Evolutionary conservation across 1,140 invertebrate genomes (phyloP), one percentile per base, ranked within the genome.

Genomic region (Drosophila kurseongensis): DNA sequence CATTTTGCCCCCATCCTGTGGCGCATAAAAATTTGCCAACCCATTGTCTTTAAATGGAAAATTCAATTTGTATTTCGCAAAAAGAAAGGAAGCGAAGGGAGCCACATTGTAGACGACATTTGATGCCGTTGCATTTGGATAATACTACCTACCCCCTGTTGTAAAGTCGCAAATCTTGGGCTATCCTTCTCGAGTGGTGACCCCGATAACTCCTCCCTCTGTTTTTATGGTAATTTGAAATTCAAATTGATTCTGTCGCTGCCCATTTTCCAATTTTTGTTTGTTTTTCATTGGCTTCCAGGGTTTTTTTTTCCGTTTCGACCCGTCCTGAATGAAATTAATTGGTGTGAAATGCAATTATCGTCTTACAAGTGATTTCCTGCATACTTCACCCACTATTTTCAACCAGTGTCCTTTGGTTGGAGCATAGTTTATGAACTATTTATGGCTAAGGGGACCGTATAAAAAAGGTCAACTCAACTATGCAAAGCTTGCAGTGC

Each of bases 31-130:
- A 80, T 85, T 85, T 74, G 68, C 61, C 59, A 56, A 59, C 38
- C 74, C 79, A 74, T 85, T 85, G 81, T 86, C 82, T 85, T 86
- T 80, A 81, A 85, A 84, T 85, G 72, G 73, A 63, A 85, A 85
- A 85, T 81, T 85, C 78, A 85, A 85, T 85, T 85, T 84, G 58
- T 55, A 59, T 69, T 81, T 67, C 48, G 42, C 54, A 50, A 55
- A 58, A 55, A 6, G 36, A 60, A 44, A 66, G 45, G 56, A 66
- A 56, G 1, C 12, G 57, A 4, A 13, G 9, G 4, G 12, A n/a
- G 13, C 6, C 9, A 27, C n/a, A 47, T 48, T 47, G n/a, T 32
- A 45, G 42, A 61, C 80, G 75, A 84, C 72, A 84, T 75, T 83
- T 84, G 80, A 83, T 84, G 80, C 57, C 76, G 62, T 60, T 81